phyloP scores from a whole-genome alignment of 2,113 vertebrate genomes.

The Catharus bicknelli region DNA sequence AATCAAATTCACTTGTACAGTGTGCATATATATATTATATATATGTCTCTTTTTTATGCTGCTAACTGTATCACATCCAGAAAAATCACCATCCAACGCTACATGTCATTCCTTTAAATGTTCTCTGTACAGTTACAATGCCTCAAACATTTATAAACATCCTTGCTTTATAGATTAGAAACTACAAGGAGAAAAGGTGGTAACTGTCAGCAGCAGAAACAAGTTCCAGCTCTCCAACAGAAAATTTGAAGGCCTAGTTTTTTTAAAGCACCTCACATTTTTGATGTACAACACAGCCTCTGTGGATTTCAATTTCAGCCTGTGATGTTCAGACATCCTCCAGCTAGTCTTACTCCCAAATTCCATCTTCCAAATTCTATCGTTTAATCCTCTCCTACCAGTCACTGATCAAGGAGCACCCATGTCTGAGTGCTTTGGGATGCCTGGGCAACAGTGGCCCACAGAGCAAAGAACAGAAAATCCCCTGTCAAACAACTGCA shows the following conservation, averaged over 20 bases:
- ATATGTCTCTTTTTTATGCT: neutral
- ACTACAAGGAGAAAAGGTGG: neutral
- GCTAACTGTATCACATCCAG: neutral
- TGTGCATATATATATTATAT: too few species aligned
- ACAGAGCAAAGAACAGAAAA: neutral
- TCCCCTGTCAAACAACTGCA: neutral
- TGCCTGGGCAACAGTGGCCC: accelerated
- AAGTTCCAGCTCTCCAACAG: neutral
- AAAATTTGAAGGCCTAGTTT: neutral
- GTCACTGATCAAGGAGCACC: neutral
- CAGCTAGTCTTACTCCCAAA: neutral
- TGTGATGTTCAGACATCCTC: neutral
- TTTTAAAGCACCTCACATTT: neutral
- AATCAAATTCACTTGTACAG: neutral
- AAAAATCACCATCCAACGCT: neutral
- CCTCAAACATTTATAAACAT: neutral
- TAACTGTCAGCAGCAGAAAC: neutral
- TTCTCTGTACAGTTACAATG: neutral
- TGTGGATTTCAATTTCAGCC: neutral
- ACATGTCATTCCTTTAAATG: neutral
- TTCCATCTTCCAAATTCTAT: neutral
- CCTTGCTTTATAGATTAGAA: neutral
- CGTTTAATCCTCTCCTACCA: neutral
- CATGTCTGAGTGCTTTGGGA: neutral
- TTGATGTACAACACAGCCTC: neutral